Evolutionary conservation across 2,113 vertebrate genomes (phyloP).

Genomic region (Cyphomyrus discorhynchus): DNA sequence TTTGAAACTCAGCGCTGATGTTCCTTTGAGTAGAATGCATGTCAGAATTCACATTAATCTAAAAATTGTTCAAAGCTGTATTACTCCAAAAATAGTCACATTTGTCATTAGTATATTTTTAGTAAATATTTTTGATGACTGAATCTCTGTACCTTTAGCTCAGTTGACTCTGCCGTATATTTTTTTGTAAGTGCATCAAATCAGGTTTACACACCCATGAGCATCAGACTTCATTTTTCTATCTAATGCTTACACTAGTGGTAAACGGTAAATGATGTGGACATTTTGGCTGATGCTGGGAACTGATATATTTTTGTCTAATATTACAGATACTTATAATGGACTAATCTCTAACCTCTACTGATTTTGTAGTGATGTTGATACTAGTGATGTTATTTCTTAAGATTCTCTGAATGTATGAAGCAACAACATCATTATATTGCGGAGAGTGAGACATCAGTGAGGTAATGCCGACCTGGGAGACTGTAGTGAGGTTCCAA

Average conservation of each 20-base stretch:
- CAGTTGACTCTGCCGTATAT: background rate
- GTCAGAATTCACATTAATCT: background rate
- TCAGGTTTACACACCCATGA: background rate
- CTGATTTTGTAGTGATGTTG: background rate
- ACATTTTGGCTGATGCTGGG: background rate
- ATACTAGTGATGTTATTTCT: background rate
- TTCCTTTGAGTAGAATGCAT: background rate
- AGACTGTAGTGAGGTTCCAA: background rate
- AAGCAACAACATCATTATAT: background rate
- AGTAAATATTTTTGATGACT: background rate
- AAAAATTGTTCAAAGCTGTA: background rate
- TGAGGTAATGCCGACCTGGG: background rate
- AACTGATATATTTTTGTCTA: background rate
- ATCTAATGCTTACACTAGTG: background rate
- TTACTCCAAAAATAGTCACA: background rate
- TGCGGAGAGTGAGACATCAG: background rate
- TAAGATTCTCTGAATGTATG: background rate
- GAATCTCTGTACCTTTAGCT: background rate
- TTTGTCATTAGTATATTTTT: background rate
- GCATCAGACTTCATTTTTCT: background rate
- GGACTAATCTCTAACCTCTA: background rate
- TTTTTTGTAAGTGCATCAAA: background rate
- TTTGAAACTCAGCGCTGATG: background rate
- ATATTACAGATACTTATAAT: background rate
- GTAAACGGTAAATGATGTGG: background rate